These are phyloP conservation scores for Mnemiopsis leidyi DNA, from an alignment of 37 sponge, comb jelly and placozoan genomes.

Conservation along the genomic window DNA sequence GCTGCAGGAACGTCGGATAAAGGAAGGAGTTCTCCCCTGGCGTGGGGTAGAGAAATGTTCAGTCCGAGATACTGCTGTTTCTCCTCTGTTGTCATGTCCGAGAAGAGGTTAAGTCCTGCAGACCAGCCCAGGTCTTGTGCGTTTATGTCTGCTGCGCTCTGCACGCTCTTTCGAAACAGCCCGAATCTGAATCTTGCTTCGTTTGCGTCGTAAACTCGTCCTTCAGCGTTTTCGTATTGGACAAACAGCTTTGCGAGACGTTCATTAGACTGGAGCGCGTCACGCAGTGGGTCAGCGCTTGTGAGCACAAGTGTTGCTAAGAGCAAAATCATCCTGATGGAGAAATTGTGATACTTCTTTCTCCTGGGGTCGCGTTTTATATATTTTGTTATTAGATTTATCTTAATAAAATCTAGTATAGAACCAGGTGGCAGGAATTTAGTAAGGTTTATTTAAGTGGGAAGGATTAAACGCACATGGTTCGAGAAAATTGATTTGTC, in stretches of 20 bases:
- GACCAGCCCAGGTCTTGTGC: not conserved
- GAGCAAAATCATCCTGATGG: not conserved
- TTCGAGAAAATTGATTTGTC: too few species aligned
- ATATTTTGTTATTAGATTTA: too few species aligned
- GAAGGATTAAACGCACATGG: too few species aligned
- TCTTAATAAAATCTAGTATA: too few species aligned
- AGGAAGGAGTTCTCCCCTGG: not conserved
- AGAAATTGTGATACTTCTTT: too few species aligned
- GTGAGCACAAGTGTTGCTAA: not conserved
- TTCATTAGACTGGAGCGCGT: not conserved
- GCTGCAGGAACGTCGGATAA: slow-evolving; percentile 1
- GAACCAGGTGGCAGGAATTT: too few species aligned
- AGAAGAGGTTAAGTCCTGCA: not conserved
- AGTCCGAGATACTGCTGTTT: not conserved
- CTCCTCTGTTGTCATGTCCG: not conserved
- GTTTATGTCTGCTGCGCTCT: not conserved
- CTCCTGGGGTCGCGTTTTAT: not conserved
- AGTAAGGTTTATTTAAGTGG: too few species aligned
- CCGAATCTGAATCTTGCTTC: not conserved
- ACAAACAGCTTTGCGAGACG: not conserved
- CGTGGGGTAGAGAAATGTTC: not conserved
- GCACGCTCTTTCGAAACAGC: not conserved
- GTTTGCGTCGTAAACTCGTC: not conserved
- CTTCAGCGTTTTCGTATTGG: not conserved
- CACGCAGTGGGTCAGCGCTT: not conserved